Evolutionary conservation across 2,888 invertebrate species (phyloP), one percentile per base, ranked within the genome.

Genomic region (Nowickia ferox): DNA sequence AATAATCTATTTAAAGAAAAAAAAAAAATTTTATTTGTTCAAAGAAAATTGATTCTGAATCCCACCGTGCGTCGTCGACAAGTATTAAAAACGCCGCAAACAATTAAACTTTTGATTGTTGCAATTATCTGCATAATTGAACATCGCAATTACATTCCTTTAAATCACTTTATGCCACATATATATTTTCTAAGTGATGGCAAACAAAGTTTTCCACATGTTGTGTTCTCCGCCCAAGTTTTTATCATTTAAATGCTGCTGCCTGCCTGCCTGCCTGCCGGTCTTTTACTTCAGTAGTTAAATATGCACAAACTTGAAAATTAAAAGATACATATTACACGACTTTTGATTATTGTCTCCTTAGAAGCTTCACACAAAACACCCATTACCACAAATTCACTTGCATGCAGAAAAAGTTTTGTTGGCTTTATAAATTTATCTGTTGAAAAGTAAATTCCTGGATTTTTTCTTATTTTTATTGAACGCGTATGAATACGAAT

Each of bases 201-300:
- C 30, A 42, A 22, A 6, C 13, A 55, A 44, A 10, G 3, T 59
- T 38, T 72, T 13, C 30, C 2, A n/a, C 48, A 46, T 19, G 38
- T 17, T 66, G 57, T 40, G 46, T 5, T 30, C 30, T 30, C 42
- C 61, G 63, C 53, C 53, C 38, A 38, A 71, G 53, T 63, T 71
- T 30, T 59, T 40, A 79, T 79, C 79, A 65, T 46, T 40, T 79
- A 55, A 79, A 79, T 72, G 55, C 71, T 61, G 51, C 42, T 77
- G n/a, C 30, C 30, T 30, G 30, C 17, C 48, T 66, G 76, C 48
- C 19, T 63, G 51, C 30, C 30, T 30, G 30, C 30, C 30, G 30
- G 30, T 30, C 30, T 30, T 30, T 68, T 79, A 65, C n/a, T 46
- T 79, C 79, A 55, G 46, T 11, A 63, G 40, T 44, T 69, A 44